Percentiles rank a stretch among this genome's conserved stretches.
Conservation (phyloP, 37 sponge, comb jelly and placozoan species). For the Ianthella basta region DNA sequence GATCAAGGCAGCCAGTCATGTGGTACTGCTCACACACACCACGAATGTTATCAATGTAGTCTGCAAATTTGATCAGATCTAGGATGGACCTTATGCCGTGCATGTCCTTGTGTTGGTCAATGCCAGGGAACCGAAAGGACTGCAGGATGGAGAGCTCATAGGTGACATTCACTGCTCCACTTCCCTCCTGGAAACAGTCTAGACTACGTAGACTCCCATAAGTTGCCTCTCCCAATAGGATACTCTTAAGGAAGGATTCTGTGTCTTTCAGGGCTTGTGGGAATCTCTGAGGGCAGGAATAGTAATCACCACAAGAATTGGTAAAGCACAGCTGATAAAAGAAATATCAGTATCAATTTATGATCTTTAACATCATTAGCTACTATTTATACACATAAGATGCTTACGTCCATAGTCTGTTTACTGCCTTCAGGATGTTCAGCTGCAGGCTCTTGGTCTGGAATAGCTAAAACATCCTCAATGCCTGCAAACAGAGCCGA, state of each 20-base stretch:
- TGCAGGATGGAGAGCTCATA: background rate
- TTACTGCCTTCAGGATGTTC: too few relatives aligned
- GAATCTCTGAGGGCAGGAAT: background rate
- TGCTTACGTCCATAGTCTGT: too few relatives aligned
- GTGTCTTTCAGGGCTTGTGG: slow-evolving; percentile 39
- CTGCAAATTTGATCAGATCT: slow-evolving; percentile 65
- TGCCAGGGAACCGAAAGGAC: background rate
- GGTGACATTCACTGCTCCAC: background rate
- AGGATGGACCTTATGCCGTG: slow-evolving; percentile 56
- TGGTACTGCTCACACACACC: slow-evolving; percentile 73
- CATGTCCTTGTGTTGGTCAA: slow-evolving; percentile 28
- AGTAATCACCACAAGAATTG: too few relatives aligned
- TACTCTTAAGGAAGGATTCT: slow-evolving; percentile 31
- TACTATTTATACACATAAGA: too few relatives aligned
- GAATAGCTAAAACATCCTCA: too few relatives aligned
- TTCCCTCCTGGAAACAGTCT: slow-evolving; percentile 4
- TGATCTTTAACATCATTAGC: too few relatives aligned
- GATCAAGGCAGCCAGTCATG: slow-evolving; percentile 52
- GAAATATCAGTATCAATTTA: too few relatives aligned
- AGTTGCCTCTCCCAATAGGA: slow-evolving; percentile 59
- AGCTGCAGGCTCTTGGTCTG: too few relatives aligned
- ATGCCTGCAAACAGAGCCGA: too few relatives aligned
- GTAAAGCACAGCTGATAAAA: too few relatives aligned
- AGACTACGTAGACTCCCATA: slow-evolving; percentile 35
- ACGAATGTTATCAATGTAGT: slow-evolving; percentile 49